Evolutionary conservation across 2,113 vertebrate genomes (phyloP).

Genomic region (Tylochromis polylepis): DNA sequence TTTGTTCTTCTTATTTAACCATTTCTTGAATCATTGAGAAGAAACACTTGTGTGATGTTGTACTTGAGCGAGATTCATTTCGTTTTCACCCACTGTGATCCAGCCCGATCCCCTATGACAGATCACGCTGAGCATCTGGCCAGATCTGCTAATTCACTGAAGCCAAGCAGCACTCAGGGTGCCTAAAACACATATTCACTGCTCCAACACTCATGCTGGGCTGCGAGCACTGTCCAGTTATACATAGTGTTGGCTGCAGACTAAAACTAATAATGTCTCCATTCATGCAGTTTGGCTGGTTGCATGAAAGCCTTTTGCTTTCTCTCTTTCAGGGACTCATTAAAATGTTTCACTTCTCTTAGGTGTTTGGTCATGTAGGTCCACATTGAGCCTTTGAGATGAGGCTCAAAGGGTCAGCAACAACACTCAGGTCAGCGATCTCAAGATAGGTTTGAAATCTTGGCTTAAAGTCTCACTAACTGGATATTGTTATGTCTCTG

Average conservation of each 20-base stretch:
- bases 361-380: neutral
- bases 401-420: neutral
- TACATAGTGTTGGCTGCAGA: neutral
- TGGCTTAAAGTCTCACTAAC: neutral
- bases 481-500: neutral
- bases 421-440: neutral
- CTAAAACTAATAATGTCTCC: slow-evolving; percentile 4
- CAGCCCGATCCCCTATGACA: slow-evolving; percentile 10
- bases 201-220: slow-evolving; percentile 17
- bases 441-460: neutral
- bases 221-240: neutral
- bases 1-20: slow-evolving; percentile 2
- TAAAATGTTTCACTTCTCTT: neutral
- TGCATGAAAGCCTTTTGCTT: neutral
- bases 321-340: neutral
- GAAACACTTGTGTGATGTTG: slow-evolving; percentile 3
- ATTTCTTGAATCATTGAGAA: neutral
- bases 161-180: slow-evolving; percentile 13
- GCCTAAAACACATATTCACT: slow-evolving; percentile 10
- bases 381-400: neutral
- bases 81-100: slow-evolving; percentile 16
- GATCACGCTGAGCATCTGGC: slow-evolving; percentile 30
- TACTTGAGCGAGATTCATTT: slow-evolving; percentile 1
- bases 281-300: slow-evolving; percentile 1
- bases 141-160: slow-evolving; percentile 12